Evolutionary conservation across 2,113 vertebrate genomes (phyloP).

Genomic region (Notothenia rossii): DNA sequence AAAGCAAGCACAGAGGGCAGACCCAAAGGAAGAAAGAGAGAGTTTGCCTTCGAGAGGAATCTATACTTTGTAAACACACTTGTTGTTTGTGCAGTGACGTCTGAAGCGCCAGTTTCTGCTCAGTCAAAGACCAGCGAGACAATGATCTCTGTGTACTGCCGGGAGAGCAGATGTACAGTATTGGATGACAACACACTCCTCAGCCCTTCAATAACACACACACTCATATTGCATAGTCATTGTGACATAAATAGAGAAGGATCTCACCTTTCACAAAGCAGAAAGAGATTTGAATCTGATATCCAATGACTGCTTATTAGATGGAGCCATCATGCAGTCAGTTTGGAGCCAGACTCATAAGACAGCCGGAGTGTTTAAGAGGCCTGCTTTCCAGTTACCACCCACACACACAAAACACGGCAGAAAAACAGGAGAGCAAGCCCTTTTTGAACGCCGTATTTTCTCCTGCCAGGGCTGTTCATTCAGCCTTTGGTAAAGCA

Average conservation of each 20-base stretch:
- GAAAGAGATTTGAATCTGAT: constrained; percentile 60
- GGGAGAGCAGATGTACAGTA: constrained; percentile 67
- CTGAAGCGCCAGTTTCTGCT: constrained; percentile 6
- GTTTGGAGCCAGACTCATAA: constrained; percentile 71
- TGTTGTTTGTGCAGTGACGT: constrained; percentile 39
- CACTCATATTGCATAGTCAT: constrained; percentile 64
- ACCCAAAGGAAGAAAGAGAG: constrained; percentile 2
- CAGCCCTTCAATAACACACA: constrained; percentile 54
- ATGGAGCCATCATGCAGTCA: constrained; percentile 62
- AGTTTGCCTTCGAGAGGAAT: background rate
- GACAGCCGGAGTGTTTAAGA: constrained; percentile 51
- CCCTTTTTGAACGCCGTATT: constrained; percentile 37
- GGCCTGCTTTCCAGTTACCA: constrained; percentile 41
- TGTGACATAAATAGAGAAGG: constrained; percentile 65
- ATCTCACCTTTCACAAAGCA: constrained; percentile 72
- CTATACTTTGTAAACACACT: constrained; percentile 49
- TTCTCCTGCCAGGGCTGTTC: constrained; percentile 35
- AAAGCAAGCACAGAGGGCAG: background rate
- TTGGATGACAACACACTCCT: constrained; percentile 62
- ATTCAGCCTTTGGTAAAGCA: constrained; percentile 32
- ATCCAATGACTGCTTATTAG: constrained; percentile 74
- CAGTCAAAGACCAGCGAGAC: constrained; percentile 42
- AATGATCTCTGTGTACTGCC: constrained; percentile 57
- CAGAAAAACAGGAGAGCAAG: constrained; percentile 33
- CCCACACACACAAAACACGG: constrained; percentile 30